Evolutionary conservation across 2,113 vertebrate genomes (phyloP), one percentile per base, ranked within the genome.

Genomic region (Antigone vipio): DNA sequence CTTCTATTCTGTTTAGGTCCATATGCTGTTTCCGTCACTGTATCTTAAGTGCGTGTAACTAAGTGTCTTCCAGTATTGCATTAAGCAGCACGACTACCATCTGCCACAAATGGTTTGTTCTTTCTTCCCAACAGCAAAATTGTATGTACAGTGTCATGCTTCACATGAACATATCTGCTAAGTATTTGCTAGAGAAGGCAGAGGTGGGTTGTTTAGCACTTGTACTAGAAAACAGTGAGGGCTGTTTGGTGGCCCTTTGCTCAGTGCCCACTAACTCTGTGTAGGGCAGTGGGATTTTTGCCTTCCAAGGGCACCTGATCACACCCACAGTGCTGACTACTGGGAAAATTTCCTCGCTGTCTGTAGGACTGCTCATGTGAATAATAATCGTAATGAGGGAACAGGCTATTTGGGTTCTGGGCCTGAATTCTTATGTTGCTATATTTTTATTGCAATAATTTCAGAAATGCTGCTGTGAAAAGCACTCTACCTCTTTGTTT

Each of bases 401-500:
- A 66, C 2, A 2, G 30, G 19, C 45, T 91, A 1, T 66, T 52
- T 68, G 53, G 35, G 23, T 78, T 79, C 66, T 50, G 30, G 56
- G 30, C 40, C 72, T 45, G 81, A 58, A 34, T 60, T 92, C 69
- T 62, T 17, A 4, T 9, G 27, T 23, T 67, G 72, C 29, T 92
- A 1, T 84, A 68, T 85, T 95, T 96, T 93, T 76, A n/a, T 60
- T 4, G 0, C 42, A 55, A 50, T 76, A 45, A 68, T 78, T 95
- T 93, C 49, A 50, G 92, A 58, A 89, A 55, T 52, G 58, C 91
- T 82, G 83, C 91, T 91, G 89, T 76, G 92, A 92, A 62, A 92
- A 95, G 77, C 42, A 19, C 50, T 91, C 74, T 82, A 69, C 89
- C 83, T 91, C 86, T 87, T 95, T 96, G 96, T 95, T 95, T 92